Evolutionary conservation across 35 echinoderm and acorn worm genomes (phyloP), one percentile per base, ranked within the genome.

Genomic region (Lytechinus variegatus): DNA sequence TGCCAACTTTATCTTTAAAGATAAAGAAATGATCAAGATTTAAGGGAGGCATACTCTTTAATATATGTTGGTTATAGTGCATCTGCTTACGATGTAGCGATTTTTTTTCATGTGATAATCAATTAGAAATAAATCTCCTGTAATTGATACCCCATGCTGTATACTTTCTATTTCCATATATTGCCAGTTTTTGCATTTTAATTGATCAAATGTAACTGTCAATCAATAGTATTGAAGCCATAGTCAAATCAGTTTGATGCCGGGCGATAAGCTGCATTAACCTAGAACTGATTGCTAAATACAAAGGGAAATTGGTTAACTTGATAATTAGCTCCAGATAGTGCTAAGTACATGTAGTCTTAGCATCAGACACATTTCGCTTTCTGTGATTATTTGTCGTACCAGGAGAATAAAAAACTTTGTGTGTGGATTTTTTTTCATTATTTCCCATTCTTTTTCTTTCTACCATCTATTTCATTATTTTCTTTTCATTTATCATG

Each of bases 241-340:
- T 90, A 28, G 11, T 54, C 29, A 54, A 54, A 90, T 52, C 52
- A 21, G 8, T 44, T 90, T 90, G 52, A 90, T 90, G 28, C 88
- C 11, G 8, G 33, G 28, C 52, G 29, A 90, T 44, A 79, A 90
- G 88, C 28, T 2, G 88, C 9, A 90, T 90, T 90, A 90, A 90
- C 88, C 88, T 54, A 90, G 88, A 90, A 90, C 52, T 90, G 28
- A 54, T 54, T 52, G 52, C 52, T 44, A 54, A 90, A 90, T 90
- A 90, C 12, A 90, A 90, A 90, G 52, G 88, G 88, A 90, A 90
- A 90, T 90, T 90, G 24, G 88, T 90, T 90, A 90, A 90, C 88
- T 90, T 52, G 52, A 90, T 90, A 90, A 90, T 90, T 90, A 90
- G 13, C 88, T 54, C 88, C 88, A 90, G 88, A 54, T 44, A 44